Base-by-base conservation (phyloP, 1,140 invertebrate genomes). In the Artemia franciscana region DNA sequence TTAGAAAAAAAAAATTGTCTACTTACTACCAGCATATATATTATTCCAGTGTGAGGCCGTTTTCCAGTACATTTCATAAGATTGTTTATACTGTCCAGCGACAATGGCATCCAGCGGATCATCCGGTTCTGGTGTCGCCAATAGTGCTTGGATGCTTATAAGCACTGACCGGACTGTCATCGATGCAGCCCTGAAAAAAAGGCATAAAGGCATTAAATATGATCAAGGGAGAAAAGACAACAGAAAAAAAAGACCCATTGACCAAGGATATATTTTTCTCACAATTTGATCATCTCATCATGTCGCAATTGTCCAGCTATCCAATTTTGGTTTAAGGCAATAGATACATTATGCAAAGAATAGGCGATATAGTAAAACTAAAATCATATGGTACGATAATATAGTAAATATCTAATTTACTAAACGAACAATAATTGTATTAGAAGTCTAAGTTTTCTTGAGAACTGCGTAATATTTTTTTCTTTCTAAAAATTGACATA, bases 101-200 rank as follows among this genome's bases (percentile, higher is more conserved):
- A 98, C 94, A n/a, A 98, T 91, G 24, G 89, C 90, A 75, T 93
- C 89, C 73, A 93, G 91, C 18, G 91, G 91, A 78, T 95, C 91
- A 78, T 94, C 89, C 5, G 94, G 92, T 73, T 97, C 92, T 4
- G 93, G 88, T 60, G 90, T 84, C 58, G 89, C 84, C 65, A 98
- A 74, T 61, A 98, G 74, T 0, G 91, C 85, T 82, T 98, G 91
- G 60, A 96, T 75, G 0, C 91, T 93, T 4, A 97, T 74, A 60
- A 98, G 75, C 28, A 98, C 93, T 28, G 94, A 98, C 62, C 94
- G 79, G 63, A 99, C 76, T 0, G 94, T 98, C 85, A 99, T 92
- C 7, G 95, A 94, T 61, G 96, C 96, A 65, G 96, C 95, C 95
- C 87, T 79, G 39, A 24, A 61, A 24, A 65, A 56, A 63, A 62